These are phyloP conservation scores for Holcopasites calliopsidis DNA, from an alignment of 1,140 invertebrate genomes.

Conservation along the genomic window DNA sequence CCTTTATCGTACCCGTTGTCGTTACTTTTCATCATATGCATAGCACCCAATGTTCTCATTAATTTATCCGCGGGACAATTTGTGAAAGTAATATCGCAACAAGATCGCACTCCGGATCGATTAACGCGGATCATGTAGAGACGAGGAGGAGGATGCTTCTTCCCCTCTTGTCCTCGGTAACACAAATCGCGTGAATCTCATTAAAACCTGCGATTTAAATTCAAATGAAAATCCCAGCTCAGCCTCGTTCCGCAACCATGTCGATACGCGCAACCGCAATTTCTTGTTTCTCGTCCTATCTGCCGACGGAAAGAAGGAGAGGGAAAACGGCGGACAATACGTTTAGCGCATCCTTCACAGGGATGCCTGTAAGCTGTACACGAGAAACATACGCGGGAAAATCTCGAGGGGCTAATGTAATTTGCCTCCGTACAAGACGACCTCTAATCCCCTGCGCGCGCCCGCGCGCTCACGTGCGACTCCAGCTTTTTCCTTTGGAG, in stretches of 20 bases:
- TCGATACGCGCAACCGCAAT: conserved; percentile 9
- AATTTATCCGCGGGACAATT: neutral
- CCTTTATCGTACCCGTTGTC: neutral
- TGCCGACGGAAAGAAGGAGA: neutral
- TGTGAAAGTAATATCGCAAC: too few species aligned
- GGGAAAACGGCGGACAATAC: neutral
- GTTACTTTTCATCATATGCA: neutral
- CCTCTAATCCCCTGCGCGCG: conserved; percentile 9
- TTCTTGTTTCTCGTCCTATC: neutral
- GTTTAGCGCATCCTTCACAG: neutral
- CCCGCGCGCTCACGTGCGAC: neutral
- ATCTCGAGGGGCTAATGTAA: conserved; percentile 34
- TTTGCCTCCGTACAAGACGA: conserved; percentile 36
- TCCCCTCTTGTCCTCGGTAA: conserved; percentile 4
- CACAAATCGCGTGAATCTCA: neutral
- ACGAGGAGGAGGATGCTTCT: neutral
- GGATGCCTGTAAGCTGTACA: neutral
- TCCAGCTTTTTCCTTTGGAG: neutral
- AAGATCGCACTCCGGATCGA: too few species aligned
- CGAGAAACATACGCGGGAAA: conserved; percentile 15
- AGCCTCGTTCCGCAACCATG: too few species aligned
- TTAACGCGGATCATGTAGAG: conserved; percentile 22
- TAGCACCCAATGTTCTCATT: conserved; percentile 9
- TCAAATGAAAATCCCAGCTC: conserved; percentile 6
- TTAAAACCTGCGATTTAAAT: conserved; percentile 27